Evolutionary conservation across 2,888 invertebrate genomes (phyloP).

Genomic region (Augiades crinisus): DNA sequence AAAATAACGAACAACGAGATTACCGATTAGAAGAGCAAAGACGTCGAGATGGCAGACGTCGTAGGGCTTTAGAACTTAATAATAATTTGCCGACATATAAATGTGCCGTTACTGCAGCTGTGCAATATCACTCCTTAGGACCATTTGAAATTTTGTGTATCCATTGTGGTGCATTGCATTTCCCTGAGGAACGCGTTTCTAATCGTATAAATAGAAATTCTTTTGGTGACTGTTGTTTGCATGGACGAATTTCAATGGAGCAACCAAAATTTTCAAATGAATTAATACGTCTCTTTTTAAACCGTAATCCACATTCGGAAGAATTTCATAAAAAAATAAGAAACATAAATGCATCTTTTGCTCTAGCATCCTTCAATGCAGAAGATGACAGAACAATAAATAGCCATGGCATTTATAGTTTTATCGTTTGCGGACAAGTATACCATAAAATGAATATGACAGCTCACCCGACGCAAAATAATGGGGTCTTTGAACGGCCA

Average conservation of each 20-base stretch:
- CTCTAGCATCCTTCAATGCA: conserved; percentile 30
- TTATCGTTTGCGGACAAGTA: conserved; percentile 31
- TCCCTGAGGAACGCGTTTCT: conserved; percentile 29
- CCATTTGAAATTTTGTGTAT: conserved; percentile 29
- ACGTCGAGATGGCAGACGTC: conserved; percentile 26
- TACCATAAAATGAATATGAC: conserved; percentile 32
- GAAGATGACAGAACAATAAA: conserved; percentile 30
- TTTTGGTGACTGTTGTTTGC: conserved; percentile 30
- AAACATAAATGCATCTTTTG: conserved; percentile 31
- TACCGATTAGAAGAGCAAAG: conserved; percentile 16
- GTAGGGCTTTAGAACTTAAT: conserved; percentile 28
- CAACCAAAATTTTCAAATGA: conserved; percentile 31
- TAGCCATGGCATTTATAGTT: conserved; percentile 31
- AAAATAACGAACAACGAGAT: conserved; percentile 17
- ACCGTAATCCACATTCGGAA: conserved; percentile 26
- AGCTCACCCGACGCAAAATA: conserved; percentile 28
- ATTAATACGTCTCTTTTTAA: conserved; percentile 25
- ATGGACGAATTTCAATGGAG: conserved; percentile 31
- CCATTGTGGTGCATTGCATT: conserved; percentile 30
- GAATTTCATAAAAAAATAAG: conserved; percentile 30
- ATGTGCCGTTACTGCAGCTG: conserved; percentile 31
- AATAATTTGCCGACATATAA: conserved; percentile 29
- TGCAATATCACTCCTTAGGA: conserved; percentile 28
- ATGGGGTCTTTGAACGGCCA: too few species aligned
- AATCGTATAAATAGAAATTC: conserved; percentile 30